A percentile compares a stretch with the other conserved stretches of the same genome.
Evolutionary conservation across 2,113 vertebrate genomes (phyloP).

Genomic region (Tichodroma muraria): DNA sequence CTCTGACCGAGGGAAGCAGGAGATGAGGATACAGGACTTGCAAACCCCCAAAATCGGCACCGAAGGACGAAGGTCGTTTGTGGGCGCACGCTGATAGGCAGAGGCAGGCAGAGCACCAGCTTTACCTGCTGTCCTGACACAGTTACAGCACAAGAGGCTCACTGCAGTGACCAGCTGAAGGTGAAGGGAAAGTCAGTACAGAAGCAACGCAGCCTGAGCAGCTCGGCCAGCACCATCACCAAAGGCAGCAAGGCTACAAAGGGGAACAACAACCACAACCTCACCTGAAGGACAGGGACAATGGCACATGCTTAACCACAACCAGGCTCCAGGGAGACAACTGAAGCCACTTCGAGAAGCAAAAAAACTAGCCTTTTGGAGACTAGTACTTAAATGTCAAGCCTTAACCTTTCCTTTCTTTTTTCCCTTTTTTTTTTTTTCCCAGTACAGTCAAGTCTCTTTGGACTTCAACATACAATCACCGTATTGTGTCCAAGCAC

Average conservation of each 20-base stretch:
- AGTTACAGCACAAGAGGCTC: background rate
- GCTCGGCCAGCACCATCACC: background rate
- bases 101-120: background rate
- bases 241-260: background rate
- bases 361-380: background rate
- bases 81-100: background rate
- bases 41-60: background rate
- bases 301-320: background rate
- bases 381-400: background rate
- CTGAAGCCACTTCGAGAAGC: background rate
- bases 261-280: background rate
- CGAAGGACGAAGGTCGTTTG: rapidly evolving
- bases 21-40: background rate
- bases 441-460: background rate
- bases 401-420: background rate
- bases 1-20: background rate
- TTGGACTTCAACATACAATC: background rate
- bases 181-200: background rate
- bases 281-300: background rate
- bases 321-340: background rate
- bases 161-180: background rate
- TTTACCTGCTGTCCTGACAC: background rate
- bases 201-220: background rate
- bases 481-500: background rate
- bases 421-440: background rate